These are phyloP conservation scores for Xenus cinereus DNA, from an alignment of 2,113 vertebrate species.

Conservation along the genomic window DNA sequence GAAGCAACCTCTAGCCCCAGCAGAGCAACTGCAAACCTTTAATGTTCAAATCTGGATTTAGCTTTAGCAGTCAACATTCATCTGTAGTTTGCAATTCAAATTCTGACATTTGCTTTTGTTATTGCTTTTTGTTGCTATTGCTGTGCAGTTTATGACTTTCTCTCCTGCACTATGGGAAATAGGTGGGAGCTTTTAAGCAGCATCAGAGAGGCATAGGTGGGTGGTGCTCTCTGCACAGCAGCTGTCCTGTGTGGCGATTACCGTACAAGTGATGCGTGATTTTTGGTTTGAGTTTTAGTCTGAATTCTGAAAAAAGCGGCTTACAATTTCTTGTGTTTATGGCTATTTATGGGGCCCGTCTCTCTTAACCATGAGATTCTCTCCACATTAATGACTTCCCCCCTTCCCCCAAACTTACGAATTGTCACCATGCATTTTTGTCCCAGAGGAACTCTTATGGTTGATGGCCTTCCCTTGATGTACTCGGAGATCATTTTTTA, in stretches of 20 bases:
- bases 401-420: accelerated
- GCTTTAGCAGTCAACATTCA: background rate
- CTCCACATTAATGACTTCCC: background rate
- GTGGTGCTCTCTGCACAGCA: background rate
- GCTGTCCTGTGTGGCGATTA: background rate
- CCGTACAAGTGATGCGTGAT: accelerated
- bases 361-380: background rate
- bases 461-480: background rate
- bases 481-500: background rate
- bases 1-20: background rate
- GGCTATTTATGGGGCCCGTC: background rate
- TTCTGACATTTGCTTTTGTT: conserved; percentile 4
- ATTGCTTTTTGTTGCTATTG: background rate
- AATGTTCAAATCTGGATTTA: background rate
- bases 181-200: background rate
- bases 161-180: background rate
- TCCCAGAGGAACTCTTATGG: background rate
- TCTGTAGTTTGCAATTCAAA: conserved; percentile 8
- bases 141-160: background rate
- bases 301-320: background rate
- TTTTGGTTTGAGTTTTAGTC: background rate
- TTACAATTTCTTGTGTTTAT: background rate
- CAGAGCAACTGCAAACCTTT: background rate
- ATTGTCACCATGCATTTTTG: background rate
- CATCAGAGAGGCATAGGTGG: background rate